Conservation (phyloP, 2,888 invertebrate genomes). For the Carpatolechia fugitivella region DNA sequence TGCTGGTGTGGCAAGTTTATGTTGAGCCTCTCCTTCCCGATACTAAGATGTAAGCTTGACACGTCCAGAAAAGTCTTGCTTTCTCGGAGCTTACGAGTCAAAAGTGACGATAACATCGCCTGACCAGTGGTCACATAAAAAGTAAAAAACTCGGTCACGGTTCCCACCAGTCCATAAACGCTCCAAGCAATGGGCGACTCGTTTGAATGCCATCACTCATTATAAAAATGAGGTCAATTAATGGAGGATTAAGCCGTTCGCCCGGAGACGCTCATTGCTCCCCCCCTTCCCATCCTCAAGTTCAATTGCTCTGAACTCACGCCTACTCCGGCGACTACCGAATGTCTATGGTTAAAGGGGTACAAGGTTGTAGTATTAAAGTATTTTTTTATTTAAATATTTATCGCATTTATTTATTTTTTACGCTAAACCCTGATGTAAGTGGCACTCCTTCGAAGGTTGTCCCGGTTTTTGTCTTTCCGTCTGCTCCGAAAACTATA, state of each 20-base stretch:
- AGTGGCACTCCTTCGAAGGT: conserved; percentile 78
- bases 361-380: conserved; percentile 75
- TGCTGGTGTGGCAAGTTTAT: conserved; percentile 7
- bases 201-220: conserved; percentile 48
- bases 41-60: conserved; percentile 3
- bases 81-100: background rate
- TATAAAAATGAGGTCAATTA: conserved; percentile 72
- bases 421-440: conserved; percentile 68
- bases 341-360: conserved; percentile 75
- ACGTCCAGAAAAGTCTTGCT: conserved; percentile 2
- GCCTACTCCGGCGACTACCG: conserved; percentile 56
- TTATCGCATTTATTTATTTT: conserved; percentile 77
- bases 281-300: conserved; percentile 42
- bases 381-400: conserved; percentile 70
- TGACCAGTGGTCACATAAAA: conserved; percentile 5
- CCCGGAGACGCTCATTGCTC: conserved; percentile 62
- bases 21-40: conserved; percentile 1
- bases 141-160: conserved; percentile 38
- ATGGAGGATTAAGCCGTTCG: conserved; percentile 58
- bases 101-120: background rate
- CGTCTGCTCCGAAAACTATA: conserved; percentile 63
- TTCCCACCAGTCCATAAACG: conserved; percentile 32
- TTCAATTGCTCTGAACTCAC: conserved; percentile 72
- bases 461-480: conserved; percentile 81
- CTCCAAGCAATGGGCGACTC: conserved; percentile 56